Conservation (phyloP, 2,797 vertebrate species). For the Percopsis omiscomaycus region DNA sequence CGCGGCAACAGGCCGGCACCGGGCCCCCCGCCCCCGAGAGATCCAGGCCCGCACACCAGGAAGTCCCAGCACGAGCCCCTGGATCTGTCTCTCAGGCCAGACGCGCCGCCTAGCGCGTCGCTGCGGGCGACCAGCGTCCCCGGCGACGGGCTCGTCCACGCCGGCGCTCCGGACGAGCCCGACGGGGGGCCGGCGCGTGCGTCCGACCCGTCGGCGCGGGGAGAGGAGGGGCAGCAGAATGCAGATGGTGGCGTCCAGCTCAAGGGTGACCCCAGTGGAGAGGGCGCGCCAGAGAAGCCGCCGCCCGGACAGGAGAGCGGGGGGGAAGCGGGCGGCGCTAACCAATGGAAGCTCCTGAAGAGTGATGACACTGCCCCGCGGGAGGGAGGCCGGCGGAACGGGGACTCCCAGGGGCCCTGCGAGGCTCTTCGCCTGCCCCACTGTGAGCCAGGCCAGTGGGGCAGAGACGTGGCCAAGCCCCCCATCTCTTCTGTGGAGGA, state of each 20-base stretch:
- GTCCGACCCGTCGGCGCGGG: conserved; percentile 80
- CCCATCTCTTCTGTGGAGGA: conserved; percentile 76
- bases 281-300: conserved; percentile 47
- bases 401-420: conserved; percentile 74
- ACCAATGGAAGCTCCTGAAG: conserved; percentile 58
- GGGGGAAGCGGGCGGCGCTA: conserved; percentile 70
- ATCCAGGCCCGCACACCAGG: conserved; percentile 69
- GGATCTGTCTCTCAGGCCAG: conserved; percentile 86
- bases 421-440: conserved; percentile 63
- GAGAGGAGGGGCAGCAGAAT: conserved; percentile 71
- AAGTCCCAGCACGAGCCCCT: conserved; percentile 91
- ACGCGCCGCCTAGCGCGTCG: conserved; percentile 60
- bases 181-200: conserved; percentile 54
- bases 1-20: conserved; percentile 65
- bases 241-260: background rate
- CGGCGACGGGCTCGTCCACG: conserved; percentile 68
- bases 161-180: conserved; percentile 49
- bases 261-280: conserved; percentile 18
- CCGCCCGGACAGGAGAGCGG: conserved; percentile 56
- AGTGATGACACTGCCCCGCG: conserved; percentile 53
- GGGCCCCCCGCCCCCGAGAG: conserved; percentile 68
- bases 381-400: conserved; percentile 59
- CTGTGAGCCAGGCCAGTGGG: conserved; percentile 52
- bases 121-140: conserved; percentile 72
- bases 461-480: conserved; percentile 41